Conservation (phyloP, 2,888 invertebrate species). For the Acanthosepion esculentum region DNA sequence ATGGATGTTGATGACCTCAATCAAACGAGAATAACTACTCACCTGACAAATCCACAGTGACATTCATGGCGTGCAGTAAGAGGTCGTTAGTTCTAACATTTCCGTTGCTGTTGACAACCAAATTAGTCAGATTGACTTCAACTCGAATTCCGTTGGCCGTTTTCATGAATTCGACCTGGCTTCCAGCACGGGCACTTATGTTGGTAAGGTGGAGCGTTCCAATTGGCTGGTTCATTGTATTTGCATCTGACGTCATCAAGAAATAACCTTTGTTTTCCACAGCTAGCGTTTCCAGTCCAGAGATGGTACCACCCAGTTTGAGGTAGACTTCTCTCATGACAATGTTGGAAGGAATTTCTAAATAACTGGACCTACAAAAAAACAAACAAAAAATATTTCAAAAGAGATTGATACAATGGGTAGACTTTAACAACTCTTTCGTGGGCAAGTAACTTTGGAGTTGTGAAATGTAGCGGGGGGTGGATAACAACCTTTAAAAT, state of each 20-base stretch:
- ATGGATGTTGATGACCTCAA: background rate
- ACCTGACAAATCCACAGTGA: conserved; percentile 67
- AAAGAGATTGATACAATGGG: too few species aligned
- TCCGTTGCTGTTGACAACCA: conserved; percentile 65
- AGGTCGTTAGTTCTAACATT: conserved; percentile 61
- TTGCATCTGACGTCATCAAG: conserved; percentile 64
- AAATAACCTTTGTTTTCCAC: conserved; percentile 62
- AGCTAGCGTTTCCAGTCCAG: conserved; percentile 58
- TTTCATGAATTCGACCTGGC: conserved; percentile 59
- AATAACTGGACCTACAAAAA: conserved; percentile 54
- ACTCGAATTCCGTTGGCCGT: conserved; percentile 55
- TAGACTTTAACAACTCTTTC: too few species aligned
- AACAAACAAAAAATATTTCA: background rate
- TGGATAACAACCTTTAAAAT: too few species aligned
- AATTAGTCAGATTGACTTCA: conserved; percentile 52
- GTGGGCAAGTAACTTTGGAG: too few species aligned
- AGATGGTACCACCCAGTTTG: conserved; percentile 63
- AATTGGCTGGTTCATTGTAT: conserved; percentile 55
- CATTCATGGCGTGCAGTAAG: conserved; percentile 57
- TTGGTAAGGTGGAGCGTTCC: conserved; percentile 58
- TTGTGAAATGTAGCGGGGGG: too few species aligned
- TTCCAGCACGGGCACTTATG: conserved; percentile 63
- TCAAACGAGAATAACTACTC: conserved; percentile 10
- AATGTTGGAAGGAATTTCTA: conserved; percentile 58
- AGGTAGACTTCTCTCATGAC: conserved; percentile 62